These are phyloP conservation scores for Lutjanus campechanus DNA, from an alignment of 2,797 vertebrate species.

Conservation along the genomic window DNA sequence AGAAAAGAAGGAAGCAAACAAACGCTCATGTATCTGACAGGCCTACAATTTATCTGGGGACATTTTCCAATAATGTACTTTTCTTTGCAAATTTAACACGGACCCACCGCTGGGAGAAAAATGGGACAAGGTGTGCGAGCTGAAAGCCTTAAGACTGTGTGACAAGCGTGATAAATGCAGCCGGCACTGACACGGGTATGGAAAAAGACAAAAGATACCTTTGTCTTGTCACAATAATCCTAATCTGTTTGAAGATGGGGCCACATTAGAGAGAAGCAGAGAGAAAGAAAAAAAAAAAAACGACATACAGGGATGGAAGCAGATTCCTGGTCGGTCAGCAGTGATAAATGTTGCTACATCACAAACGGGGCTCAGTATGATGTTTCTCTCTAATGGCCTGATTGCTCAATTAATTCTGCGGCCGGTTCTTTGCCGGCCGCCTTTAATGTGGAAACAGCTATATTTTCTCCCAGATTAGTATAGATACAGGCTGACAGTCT, in stretches of 20 bases:
- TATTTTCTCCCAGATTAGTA: conserved; percentile 97
- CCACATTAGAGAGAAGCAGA: conserved; percentile 61
- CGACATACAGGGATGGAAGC: conserved; percentile 26
- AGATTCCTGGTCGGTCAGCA: conserved; percentile 61
- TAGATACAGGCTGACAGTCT: conserved; percentile 94
- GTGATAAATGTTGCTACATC: conserved; percentile 89
- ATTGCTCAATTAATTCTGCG: conserved; percentile 96
- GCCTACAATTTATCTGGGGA: conserved; percentile 51
- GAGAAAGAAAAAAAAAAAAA: conserved; percentile 15
- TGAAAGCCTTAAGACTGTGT: conserved; percentile 73
- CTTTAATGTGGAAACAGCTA: conserved; percentile 92
- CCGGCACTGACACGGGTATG: conserved; percentile 73
- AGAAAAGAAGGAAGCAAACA: conserved; percentile 25
- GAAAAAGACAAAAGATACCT: conserved; percentile 81
- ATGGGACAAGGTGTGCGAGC: conserved; percentile 67
- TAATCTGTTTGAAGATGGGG: conserved; percentile 81
- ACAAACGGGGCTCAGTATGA: conserved; percentile 76
- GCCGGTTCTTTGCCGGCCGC: conserved; percentile 71
- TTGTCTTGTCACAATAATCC: conserved; percentile 86
- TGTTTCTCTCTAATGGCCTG: conserved; percentile 92
- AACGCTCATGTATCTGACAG: conserved; percentile 33
- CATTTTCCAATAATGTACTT: conserved; percentile 64
- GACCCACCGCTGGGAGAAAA: conserved; percentile 70
- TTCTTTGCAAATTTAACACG: conserved; percentile 68
- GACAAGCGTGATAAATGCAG: conserved; percentile 80